These are phyloP conservation scores for Babylonia areolata DNA, from an alignment of 1,140 invertebrate genomes.

Conservation along the genomic window DNA sequence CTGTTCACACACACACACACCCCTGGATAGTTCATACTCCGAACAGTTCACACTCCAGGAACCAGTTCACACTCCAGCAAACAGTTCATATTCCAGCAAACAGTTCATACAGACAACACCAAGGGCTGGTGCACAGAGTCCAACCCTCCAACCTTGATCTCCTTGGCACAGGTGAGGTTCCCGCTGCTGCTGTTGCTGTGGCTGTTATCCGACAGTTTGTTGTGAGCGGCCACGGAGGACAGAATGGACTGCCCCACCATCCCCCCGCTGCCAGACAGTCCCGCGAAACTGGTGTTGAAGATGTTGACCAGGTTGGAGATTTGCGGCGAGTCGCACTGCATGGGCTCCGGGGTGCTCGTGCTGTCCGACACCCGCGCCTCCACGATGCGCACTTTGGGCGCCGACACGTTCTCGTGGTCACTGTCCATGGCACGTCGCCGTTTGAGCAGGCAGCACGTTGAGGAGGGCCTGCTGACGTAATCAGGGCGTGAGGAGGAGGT, in stretches of 20 bases:
- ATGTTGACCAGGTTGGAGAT: conserved; percentile 69
- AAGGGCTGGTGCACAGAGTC: conserved; percentile 56
- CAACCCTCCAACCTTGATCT: conserved; percentile 48
- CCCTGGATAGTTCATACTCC: not conserved
- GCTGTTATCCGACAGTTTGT: conserved; percentile 36
- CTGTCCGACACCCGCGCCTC: not conserved
- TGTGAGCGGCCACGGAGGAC: not conserved
- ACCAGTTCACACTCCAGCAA: not conserved
- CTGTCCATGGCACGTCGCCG: conserved; percentile 27
- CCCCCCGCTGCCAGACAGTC: conserved; percentile 49
- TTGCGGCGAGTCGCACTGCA: conserved; percentile 66
- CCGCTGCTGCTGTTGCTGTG: no score
- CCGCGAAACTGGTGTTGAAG: conserved; percentile 69
- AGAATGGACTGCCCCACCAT: not conserved
- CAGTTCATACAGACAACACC: conserved; percentile 57
- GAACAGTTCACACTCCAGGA: no score
- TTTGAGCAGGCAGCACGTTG: conserved; percentile 23
- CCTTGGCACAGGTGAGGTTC: conserved; percentile 48
- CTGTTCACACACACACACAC: conserved; percentile 1
- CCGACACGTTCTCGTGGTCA: conserved; percentile 13
- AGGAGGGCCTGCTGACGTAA: conserved; percentile 46
- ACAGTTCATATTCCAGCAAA: not conserved
- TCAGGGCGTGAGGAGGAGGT: conserved; percentile 36
- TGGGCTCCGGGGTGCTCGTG: conserved; percentile 41
- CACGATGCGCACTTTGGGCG: conserved; percentile 25